A percentile compares a stretch with the other conserved stretches of the same genome.
phyloP scores from a whole-genome alignment of 2,888 invertebrate species.

The Ceriagrion tenellum region DNA sequence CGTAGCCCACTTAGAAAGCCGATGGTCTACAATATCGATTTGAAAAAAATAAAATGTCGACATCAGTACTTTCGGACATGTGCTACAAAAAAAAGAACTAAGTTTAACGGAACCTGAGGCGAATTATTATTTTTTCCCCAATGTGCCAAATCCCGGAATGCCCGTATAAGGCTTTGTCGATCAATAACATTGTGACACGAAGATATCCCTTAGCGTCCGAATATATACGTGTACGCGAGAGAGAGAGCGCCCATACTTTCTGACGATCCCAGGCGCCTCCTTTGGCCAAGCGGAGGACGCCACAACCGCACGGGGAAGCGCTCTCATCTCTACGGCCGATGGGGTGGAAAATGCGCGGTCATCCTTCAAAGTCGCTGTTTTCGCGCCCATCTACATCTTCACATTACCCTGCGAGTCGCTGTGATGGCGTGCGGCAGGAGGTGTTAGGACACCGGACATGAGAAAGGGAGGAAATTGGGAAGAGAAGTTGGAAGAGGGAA shows the following conservation, averaged over 20 bases:
- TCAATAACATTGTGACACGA: slow-evolving; percentile 36
- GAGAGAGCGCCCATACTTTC: not conserved
- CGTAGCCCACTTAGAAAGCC: slow-evolving; percentile 24
- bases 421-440: no score
- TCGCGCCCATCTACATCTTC: not conserved
- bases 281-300: slow-evolving; percentile 4
- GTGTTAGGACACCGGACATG: no score
- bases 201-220: slow-evolving; percentile 21
- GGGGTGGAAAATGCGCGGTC: not conserved
- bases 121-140: not conserved
- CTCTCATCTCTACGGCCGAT: not conserved
- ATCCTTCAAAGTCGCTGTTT: not conserved
- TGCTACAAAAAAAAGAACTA: not conserved
- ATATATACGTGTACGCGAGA: slow-evolving; percentile 26
- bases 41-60: not conserved
- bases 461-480: no score
- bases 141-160: slow-evolving; percentile 27
- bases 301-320: not conserved
- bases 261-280: slow-evolving; percentile 21
- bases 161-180: slow-evolving; percentile 14
- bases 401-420: not conserved
- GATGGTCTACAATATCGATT: slow-evolving; percentile 28
- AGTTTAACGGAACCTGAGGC: slow-evolving; percentile 19
- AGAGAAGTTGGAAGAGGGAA: no score
- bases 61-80: slow-evolving; percentile 12